These are phyloP conservation scores for Latrodectus hesperus DNA, from an alignment of 2,888 invertebrate species.

Conservation along the genomic window DNA sequence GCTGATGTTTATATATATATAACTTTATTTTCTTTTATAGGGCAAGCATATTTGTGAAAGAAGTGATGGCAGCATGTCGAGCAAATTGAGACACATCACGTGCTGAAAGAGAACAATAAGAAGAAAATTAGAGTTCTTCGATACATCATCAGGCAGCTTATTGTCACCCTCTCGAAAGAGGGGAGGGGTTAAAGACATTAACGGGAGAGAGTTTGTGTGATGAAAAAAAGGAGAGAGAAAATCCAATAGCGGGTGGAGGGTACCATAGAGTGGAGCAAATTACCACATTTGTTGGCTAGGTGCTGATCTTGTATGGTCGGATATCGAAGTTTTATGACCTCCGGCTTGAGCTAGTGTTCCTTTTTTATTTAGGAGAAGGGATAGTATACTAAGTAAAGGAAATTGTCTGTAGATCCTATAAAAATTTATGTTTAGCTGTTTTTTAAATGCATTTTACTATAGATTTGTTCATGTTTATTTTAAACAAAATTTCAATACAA, in stretches of 20 bases:
- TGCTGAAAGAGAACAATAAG: constrained; percentile 47
- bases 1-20: not conserved
- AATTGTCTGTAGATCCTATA: no score
- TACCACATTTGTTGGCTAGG: constrained; percentile 58
- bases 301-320: constrained; percentile 43
- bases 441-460: no score
- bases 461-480: no score
- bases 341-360: not conserved
- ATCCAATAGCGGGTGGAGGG: constrained; percentile 16
- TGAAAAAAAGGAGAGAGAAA: constrained; percentile 15
- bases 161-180: constrained; percentile 35
- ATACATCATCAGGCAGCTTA: constrained; percentile 45
- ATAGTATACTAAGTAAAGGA: not conserved
- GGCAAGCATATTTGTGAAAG: constrained; percentile 13
- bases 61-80: constrained; percentile 5
- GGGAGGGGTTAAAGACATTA: constrained; percentile 34
- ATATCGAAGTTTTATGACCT: constrained; percentile 40
- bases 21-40: constrained; percentile 30
- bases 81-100: constrained; percentile 40
- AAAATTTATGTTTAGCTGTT: no score
- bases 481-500: no score
- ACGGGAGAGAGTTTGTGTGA: constrained; percentile 1
- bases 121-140: constrained; percentile 26
- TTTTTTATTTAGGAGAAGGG: not conserved
- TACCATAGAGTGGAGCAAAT: constrained; percentile 50